Percentiles rank a stretch among this genome's conserved stretches.
phyloP scores from a whole-genome alignment of 1,140 invertebrate species.

The Charaxes varanes region DNA sequence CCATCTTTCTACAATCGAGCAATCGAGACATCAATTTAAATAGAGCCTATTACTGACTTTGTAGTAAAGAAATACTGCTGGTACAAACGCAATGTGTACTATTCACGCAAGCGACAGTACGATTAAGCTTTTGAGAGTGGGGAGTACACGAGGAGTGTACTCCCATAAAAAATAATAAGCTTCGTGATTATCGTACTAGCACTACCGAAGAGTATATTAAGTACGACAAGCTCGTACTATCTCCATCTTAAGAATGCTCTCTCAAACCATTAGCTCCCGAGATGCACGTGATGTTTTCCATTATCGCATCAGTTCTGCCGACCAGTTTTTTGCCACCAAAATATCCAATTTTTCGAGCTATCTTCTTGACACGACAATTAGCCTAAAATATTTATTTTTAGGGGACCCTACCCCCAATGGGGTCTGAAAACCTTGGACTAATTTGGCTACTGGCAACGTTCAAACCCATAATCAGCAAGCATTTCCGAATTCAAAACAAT shows the following conservation, averaged over 20 bases:
- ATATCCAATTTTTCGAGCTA: no score
- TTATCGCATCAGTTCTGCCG: slow-evolving; percentile 20
- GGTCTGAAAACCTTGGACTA: no score
- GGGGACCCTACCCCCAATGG: no score
- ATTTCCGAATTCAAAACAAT: no score
- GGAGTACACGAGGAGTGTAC: slow-evolving; percentile 28
- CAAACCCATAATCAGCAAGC: no score
- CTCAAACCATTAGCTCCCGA: slow-evolving; percentile 35
- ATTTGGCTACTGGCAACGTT: no score
- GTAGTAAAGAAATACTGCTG: background rate
- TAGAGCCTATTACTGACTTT: no score
- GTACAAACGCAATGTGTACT: slow-evolving; percentile 7
- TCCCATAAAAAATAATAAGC: slow-evolving; percentile 67
- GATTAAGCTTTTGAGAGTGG: slow-evolving; percentile 18
- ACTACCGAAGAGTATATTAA: slow-evolving; percentile 21
- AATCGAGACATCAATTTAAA: no score
- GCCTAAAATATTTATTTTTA: no score
- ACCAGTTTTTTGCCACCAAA: slow-evolving; percentile 30
- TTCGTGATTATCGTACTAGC: slow-evolving; percentile 44
- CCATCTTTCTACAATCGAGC: no score
- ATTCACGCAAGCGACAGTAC: slow-evolving; percentile 16
- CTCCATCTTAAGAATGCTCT: slow-evolving; percentile 43
- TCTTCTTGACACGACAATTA: no score
- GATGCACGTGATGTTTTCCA: slow-evolving; percentile 40
- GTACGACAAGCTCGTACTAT: slow-evolving; percentile 30